Base-by-base conservation (phyloP, 2,888 invertebrate species). In the Callyntrura guangdongensis region DNA sequence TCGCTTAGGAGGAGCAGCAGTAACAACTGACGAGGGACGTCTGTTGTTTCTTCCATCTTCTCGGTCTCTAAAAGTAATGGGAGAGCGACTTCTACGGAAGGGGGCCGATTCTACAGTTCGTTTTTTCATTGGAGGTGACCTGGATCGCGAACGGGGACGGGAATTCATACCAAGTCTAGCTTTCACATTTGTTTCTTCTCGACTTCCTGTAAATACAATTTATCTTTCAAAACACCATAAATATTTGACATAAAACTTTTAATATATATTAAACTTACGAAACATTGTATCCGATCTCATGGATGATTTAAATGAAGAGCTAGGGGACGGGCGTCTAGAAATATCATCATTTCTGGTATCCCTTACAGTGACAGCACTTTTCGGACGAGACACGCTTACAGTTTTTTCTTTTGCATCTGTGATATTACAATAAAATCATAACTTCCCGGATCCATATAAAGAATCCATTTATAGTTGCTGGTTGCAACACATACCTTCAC, bases 221-320 rank as follows among this genome's bases (percentile, higher is more conserved):
- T 17, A 17, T 59, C 6, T n/a, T n/a, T n/a, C n/a, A n/a, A n/a
- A n/a, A n/a, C n/a, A 59, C n/a, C 3, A 17, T 17, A 59, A 6
- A 17, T 14, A 56, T 53, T 14, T 22, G 11, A 59, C 36, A 59
- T 59, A 61, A 27, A 49, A 64, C 22, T 0, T 64, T 22, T 22
- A 64, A 4, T 64, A 53, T 2, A 22, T 64, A n/a, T 20, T 8
- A 20, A 9, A 89, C 90, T 69, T 82, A 90, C 90, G 81, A n/a
- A 64, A 86, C 14, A 90, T 86, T n/a, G 22, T 53, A 56, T 90
- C 90, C 8, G 90, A 90, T 22, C 90, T 49, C 90, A 90, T 90
- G 1, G 86, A 59, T 0, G 90, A 90, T 14, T 89, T 69, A 56
- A 47, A 64, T 0, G 74, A 17, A n/a, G 56, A 49, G 12, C 14